Conservation (phyloP, 2,888 invertebrate genomes). For the Pollenia amentaria region DNA sequence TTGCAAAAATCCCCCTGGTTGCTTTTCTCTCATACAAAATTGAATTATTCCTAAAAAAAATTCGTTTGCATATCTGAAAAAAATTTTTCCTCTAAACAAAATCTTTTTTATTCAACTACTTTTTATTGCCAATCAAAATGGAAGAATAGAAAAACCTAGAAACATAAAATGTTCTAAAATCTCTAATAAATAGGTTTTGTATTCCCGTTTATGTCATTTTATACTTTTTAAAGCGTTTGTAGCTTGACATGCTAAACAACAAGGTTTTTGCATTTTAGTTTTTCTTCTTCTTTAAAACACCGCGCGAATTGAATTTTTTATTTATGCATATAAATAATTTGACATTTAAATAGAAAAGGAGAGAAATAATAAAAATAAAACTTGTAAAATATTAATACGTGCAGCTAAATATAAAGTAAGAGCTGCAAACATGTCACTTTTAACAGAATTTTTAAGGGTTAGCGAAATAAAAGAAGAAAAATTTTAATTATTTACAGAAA, state of each 20-base stretch:
- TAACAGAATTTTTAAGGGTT: too few species aligned
- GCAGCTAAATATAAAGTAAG: too few species aligned
- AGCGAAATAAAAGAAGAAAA: too few species aligned
- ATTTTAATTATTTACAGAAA: too few species aligned
- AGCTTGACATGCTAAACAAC: conserved; percentile 56
- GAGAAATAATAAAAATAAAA: not conserved
- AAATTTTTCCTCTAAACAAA: not conserved
- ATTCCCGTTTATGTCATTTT: conserved; percentile 54
- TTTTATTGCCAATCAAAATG: conserved; percentile 29
- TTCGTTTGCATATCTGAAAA: conserved; percentile 10
- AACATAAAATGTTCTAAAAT: not conserved
- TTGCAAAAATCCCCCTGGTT: not conserved
- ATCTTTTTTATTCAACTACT: not conserved
- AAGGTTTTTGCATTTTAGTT: conserved; percentile 20
- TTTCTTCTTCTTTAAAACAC: not conserved
- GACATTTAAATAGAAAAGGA: not conserved
- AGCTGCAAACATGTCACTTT: too few species aligned
- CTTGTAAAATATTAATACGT: too few species aligned
- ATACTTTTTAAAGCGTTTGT: conserved; percentile 55
- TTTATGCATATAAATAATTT: conserved; percentile 44
- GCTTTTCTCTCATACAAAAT: not conserved
- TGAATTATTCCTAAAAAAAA: conserved; percentile 11
- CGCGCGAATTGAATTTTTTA: conserved; percentile 1
- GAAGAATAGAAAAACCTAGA: not conserved
- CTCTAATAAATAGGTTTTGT: conserved; percentile 22